Evolutionary conservation across 64 coral and sea anemone species (phyloP), one percentile per base, ranked within the genome.

Genomic region (Stichodactyla helianthus): DNA sequence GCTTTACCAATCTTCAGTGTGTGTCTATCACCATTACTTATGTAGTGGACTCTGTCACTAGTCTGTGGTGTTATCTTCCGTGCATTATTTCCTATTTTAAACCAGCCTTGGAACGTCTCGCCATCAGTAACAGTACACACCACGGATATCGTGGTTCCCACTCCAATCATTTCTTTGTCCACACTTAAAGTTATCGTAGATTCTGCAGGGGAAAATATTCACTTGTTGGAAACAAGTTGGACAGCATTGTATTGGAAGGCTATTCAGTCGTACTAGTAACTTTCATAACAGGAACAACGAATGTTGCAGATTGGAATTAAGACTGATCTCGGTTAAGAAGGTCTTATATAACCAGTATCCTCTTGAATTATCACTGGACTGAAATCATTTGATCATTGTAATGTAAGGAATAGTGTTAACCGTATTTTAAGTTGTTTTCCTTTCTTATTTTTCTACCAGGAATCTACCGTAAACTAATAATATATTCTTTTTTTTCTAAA

Each of bases 71-170:
- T 77, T 31, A 78, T 58, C n/a, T 55, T n/a, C 5, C 51, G 19
- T 14, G 17, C 52, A 68, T 86, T 86, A 25, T 14, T 68, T 88
- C 51, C 57, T 12, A 6, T 25, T 13, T 25, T 20, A 13, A 56
- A 88, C 86, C 86, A 88, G 10, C 86, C 86, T 15, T 79, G 15
- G 10, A 88, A 88, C 50, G 74, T 51, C 20, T 88, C 86, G 14
- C 71, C 70, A 15, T 10, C 62, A 20, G 68, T 54, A 8, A 88
- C 51, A 10, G 86, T 88, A 63, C 86, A 88, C 1, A 52, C 57
- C 4, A 88, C 71, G 14, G 20, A 14, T 74, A 88, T 50, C 6
- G 51, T 70, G 9, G 27, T 74, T 6, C 28, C 61, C 0, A 86
- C 28, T 13, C 6, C 51, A 20, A 50, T 14, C 57, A 53, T 64